Percentiles rank a stretch among this genome's conserved stretches.
These are phyloP conservation scores for Mellilla xanthometata DNA, from an alignment of 2,888 invertebrate species.

Conservation along the genomic window DNA sequence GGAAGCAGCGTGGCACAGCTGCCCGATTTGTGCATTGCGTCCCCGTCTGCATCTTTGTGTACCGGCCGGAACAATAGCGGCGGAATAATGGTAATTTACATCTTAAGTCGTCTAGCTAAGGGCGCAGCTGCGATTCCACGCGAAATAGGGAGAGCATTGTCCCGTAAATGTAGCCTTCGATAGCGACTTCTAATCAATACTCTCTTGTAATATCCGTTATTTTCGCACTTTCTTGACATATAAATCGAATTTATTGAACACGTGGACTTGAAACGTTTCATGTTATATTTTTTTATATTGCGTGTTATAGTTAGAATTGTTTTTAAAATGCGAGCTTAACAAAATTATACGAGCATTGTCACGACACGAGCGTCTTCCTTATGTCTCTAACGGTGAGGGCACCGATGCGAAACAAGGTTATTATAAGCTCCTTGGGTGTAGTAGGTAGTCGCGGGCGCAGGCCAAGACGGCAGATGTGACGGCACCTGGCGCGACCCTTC, in stretches of 20 bases:
- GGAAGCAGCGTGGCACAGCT: constrained; percentile 74
- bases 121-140: constrained; percentile 75
- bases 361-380: constrained; percentile 13
- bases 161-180: constrained; percentile 48
- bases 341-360: constrained; percentile 6
- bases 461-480: constrained; percentile 77
- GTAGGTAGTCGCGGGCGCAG: constrained; percentile 39
- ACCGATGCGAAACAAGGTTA: constrained; percentile 61
- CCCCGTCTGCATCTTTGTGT: constrained; percentile 79
- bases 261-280: constrained; percentile 6
- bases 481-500: constrained; percentile 80
- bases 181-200: constrained; percentile 58
- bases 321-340: neutral
- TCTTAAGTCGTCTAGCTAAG: constrained; percentile 77
- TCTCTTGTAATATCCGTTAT: constrained; percentile 34
- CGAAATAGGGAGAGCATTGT: constrained; percentile 51
- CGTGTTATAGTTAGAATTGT: neutral
- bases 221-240: constrained; percentile 35
- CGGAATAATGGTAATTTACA: constrained; percentile 80
- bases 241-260: constrained; percentile 1
- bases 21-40: constrained; percentile 77
- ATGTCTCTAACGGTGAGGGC: constrained; percentile 54
- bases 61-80: constrained; percentile 62
- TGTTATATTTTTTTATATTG: too few relatives aligned
- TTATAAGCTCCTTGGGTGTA: constrained; percentile 55